Conservation (phyloP, 2,797 vertebrate genomes). For the Pempheris klunzingeri region DNA sequence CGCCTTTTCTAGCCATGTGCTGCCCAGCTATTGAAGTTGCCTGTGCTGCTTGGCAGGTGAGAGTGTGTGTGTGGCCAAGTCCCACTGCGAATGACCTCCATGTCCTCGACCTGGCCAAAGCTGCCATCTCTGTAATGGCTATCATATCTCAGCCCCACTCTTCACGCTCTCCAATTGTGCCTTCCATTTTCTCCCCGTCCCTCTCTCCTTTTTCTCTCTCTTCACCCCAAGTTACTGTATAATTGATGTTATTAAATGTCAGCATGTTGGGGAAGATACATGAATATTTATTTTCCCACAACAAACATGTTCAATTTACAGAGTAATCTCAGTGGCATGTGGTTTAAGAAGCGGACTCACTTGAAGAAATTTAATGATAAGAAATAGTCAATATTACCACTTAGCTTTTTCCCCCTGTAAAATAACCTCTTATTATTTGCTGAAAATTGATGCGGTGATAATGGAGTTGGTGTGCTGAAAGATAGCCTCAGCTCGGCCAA, state of each 20-base stretch:
- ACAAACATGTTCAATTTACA: constrained; percentile 36
- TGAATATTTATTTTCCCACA: constrained; percentile 4
- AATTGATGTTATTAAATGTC: constrained; percentile 60
- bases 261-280: constrained; percentile 46
- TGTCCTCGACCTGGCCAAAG: constrained; percentile 74
- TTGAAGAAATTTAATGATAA: constrained; percentile 37
- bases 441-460: constrained; percentile 61
- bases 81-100: constrained; percentile 76
- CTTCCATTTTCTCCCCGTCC: constrained; percentile 21
- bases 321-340: constrained; percentile 15
- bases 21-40: constrained; percentile 58
- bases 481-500: constrained; percentile 45
- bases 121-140: constrained; percentile 76
- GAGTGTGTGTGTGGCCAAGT: constrained; percentile 73
- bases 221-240: constrained; percentile 51
- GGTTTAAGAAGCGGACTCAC: constrained; percentile 24
- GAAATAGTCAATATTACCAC: constrained; percentile 41
- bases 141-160: constrained; percentile 72
- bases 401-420: constrained; percentile 29
- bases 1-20: constrained; percentile 50
- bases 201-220: constrained; percentile 37
- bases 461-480: constrained; percentile 58
- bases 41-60: constrained; percentile 74
- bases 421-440: constrained; percentile 54
- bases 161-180: constrained; percentile 46